Evolutionary conservation across 2,113 vertebrate species (phyloP).

Genomic region (Addax nasomaculatus): DNA sequence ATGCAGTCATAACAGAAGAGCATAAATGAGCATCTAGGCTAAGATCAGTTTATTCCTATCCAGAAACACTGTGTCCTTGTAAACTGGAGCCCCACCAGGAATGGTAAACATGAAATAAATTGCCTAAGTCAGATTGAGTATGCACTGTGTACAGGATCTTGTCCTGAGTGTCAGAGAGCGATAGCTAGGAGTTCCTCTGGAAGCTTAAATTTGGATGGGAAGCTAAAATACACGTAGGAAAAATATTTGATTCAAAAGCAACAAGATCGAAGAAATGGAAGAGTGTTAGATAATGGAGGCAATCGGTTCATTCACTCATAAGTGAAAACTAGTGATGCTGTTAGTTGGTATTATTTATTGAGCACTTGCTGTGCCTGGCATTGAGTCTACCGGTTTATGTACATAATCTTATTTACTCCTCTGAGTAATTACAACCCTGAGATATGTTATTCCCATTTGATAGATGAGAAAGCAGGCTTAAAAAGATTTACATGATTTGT

Average conservation of each 20-base stretch:
- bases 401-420: background rate
- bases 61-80: background rate
- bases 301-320: background rate
- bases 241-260: constrained; percentile 10
- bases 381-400: background rate
- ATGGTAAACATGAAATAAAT: background rate
- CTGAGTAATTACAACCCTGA: background rate
- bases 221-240: background rate
- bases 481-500: background rate
- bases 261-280: background rate
- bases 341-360: background rate
- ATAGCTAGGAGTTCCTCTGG: background rate
- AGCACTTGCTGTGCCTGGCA: background rate
- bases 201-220: background rate
- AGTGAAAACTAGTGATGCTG: background rate
- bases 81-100: background rate
- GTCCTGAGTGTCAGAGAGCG: background rate
- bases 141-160: background rate
- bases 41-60: background rate
- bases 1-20: background rate
- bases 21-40: background rate
- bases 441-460: background rate
- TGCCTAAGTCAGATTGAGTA: background rate
- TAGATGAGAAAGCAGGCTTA: background rate
- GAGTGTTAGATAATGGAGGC: background rate